phyloP scores from a whole-genome alignment of 2,888 invertebrate species.

The Campaea margaritaria region DNA sequence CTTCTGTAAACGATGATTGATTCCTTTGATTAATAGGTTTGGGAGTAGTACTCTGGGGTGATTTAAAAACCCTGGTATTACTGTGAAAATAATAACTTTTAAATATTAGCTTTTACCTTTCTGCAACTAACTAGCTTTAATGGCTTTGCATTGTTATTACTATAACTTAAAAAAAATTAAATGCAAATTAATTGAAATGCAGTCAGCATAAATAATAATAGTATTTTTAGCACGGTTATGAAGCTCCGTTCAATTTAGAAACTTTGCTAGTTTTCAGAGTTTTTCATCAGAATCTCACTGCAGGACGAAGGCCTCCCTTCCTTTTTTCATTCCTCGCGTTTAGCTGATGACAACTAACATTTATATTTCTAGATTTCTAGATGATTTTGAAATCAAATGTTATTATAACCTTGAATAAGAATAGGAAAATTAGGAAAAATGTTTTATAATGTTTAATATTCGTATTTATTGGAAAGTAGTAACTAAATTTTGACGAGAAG shows the following conservation, averaged over 20 bases:
- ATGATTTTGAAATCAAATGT: not conserved
- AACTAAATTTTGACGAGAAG: not conserved
- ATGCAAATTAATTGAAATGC: too few relatives aligned
- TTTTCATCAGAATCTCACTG: too few relatives aligned
- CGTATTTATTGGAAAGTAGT: not conserved
- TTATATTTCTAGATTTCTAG: not conserved
- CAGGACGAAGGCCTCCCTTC: too few relatives aligned
- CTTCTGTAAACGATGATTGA: slow-evolving; percentile 10
- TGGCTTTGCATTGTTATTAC: not conserved
- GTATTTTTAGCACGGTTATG: too few relatives aligned
- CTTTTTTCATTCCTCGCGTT: too few relatives aligned
- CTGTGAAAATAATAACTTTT: slow-evolving; percentile 9
- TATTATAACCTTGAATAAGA: not conserved
- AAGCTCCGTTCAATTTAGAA: too few relatives aligned
- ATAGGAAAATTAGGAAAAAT: not conserved
- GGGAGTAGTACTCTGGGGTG: slow-evolving; percentile 12
- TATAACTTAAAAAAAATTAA: too few relatives aligned
- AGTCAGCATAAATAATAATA: too few relatives aligned
- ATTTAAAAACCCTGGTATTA: not conserved
- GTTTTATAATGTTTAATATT: not conserved
- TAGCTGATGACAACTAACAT: slow-evolving; percentile 23
- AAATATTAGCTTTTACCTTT: slow-evolving; percentile 8
- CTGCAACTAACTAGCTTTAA: slow-evolving; percentile 17
- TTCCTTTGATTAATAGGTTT: slow-evolving; percentile 30
- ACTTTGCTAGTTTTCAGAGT: too few relatives aligned